A percentile compares a stretch with the other conserved stretches of the same genome.
phyloP scores from a whole-genome alignment of 2,113 vertebrate genomes.

The Syngnathus scovelli region DNA sequence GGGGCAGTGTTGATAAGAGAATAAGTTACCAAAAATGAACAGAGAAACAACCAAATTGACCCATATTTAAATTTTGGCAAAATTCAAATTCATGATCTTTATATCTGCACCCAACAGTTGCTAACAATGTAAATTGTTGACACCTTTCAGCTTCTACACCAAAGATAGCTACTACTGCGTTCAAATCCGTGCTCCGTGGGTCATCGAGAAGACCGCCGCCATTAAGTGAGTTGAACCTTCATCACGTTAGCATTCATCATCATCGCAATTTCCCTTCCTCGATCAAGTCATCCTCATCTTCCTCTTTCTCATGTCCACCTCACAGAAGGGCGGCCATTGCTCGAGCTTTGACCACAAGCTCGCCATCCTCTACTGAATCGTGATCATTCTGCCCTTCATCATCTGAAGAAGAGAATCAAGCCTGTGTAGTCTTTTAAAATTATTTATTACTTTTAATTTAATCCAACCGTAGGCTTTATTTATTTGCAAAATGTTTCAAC shows the following conservation, averaged over 20 bases:
- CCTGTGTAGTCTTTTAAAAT: background rate
- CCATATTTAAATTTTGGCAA: background rate
- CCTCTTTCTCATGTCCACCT: background rate
- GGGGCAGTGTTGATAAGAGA: too few relatives aligned
- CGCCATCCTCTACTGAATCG: slow-evolving; percentile 5
- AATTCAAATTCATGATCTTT: background rate
- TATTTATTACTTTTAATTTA: background rate
- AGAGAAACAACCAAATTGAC: background rate
- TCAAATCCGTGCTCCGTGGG: slow-evolving; percentile 7
- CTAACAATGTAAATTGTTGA: background rate
- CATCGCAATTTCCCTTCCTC: background rate
- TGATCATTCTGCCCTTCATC: background rate
- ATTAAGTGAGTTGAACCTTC: slow-evolving; percentile 20
- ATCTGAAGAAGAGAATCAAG: background rate
- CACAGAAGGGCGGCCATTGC: slow-evolving; percentile 11
- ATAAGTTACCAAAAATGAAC: too few relatives aligned
- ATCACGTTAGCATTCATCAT: background rate
- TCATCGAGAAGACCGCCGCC: accelerated
- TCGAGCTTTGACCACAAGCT: background rate
- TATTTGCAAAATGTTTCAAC: background rate
- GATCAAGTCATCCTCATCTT: background rate
- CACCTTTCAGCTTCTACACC: slow-evolving; percentile 45
- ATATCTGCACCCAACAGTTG: background rate
- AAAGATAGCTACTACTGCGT: slow-evolving; percentile 24
- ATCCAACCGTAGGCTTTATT: background rate